These are phyloP conservation scores for Apis florea DNA, from an alignment of 1,140 invertebrate species.

Conservation along the genomic window DNA sequence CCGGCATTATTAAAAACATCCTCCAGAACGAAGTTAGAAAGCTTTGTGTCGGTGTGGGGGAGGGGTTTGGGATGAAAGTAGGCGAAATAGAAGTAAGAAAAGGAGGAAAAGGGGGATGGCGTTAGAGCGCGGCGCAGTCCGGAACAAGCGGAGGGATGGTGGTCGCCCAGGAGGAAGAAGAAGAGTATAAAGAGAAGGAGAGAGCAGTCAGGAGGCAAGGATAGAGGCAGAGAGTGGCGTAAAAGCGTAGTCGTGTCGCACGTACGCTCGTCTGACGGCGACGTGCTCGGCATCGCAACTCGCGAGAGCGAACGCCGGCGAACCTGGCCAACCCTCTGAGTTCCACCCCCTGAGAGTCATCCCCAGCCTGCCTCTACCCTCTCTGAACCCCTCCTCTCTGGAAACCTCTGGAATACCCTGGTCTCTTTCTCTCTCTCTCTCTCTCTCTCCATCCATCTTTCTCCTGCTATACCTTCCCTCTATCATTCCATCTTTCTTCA, in stretches of 20 bases:
- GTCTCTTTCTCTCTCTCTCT: slow-evolving; percentile 38
- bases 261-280: slow-evolving; percentile 80
- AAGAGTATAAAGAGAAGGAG: slow-evolving; percentile 42
- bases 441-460: slow-evolving; percentile 59
- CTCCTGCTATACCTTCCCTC: slow-evolving; percentile 23
- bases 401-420: slow-evolving; percentile 56
- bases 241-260: slow-evolving; percentile 81
- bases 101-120: slow-evolving; percentile 21
- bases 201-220: slow-evolving; percentile 60
- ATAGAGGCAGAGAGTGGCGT: slow-evolving; percentile 71
- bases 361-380: slow-evolving; percentile 56
- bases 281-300: slow-evolving; percentile 77
- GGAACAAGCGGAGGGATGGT: slow-evolving; percentile 32
- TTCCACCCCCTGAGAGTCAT: slow-evolving; percentile 69
- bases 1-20: slow-evolving; percentile 54
- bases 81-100: slow-evolving; percentile 51
- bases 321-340: slow-evolving; percentile 62
- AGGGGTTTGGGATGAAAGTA: slow-evolving; percentile 52
- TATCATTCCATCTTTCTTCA: neutral
- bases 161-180: neutral
- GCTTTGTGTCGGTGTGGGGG: neutral
- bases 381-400: slow-evolving; percentile 39
- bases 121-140: slow-evolving; percentile 24
- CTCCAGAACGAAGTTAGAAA: slow-evolving; percentile 39
- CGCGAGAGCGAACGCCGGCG: slow-evolving; percentile 63